Conservation (phyloP, 1,140 invertebrate species). For the Drosophila pallidifrons region DNA sequence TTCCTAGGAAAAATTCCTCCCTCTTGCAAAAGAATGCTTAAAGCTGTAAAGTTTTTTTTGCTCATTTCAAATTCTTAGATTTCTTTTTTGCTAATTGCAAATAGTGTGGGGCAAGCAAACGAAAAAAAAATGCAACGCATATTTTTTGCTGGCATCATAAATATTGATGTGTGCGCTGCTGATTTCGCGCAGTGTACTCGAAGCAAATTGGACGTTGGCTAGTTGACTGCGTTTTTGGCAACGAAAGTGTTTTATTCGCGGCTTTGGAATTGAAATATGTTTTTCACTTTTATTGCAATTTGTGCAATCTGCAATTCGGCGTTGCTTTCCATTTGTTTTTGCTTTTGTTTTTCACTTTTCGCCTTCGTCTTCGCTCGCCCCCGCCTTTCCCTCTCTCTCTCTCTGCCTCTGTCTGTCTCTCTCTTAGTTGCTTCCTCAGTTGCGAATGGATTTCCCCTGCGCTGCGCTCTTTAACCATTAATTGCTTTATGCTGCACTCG, state of each 20-base stretch:
- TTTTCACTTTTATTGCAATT: slow-evolving; percentile 63
- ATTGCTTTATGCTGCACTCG: background rate
- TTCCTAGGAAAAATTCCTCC: too few relatives aligned
- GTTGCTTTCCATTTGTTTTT: slow-evolving; percentile 60
- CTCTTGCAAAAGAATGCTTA: too few relatives aligned
- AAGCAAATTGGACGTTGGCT: background rate
- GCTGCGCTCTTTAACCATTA: background rate
- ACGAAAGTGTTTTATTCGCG: slow-evolving; percentile 66
- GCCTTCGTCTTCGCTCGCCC: background rate
- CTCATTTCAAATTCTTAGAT: too few relatives aligned
- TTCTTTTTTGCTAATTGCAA: too few relatives aligned
- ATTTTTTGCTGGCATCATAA: background rate
- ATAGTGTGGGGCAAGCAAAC: too few relatives aligned
- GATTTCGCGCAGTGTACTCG: slow-evolving; percentile 3
- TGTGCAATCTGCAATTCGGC: slow-evolving; percentile 56
- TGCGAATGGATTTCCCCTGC: background rate
- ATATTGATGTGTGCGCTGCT: background rate
- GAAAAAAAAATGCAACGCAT: too few relatives aligned
- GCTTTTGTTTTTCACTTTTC: slow-evolving; percentile 33
- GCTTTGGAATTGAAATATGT: slow-evolving; percentile 19
- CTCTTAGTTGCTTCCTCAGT: background rate
- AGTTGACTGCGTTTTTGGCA: slow-evolving; percentile 52
- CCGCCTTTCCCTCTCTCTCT: background rate
- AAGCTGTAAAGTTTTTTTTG: too few relatives aligned
- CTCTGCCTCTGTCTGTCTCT: background rate